Percentiles rank a stretch among this genome's conserved stretches.
These are phyloP conservation scores for Xestoiulus laeticollis DNA, from an alignment of 2,888 invertebrate genomes.

Conservation along the genomic window DNA sequence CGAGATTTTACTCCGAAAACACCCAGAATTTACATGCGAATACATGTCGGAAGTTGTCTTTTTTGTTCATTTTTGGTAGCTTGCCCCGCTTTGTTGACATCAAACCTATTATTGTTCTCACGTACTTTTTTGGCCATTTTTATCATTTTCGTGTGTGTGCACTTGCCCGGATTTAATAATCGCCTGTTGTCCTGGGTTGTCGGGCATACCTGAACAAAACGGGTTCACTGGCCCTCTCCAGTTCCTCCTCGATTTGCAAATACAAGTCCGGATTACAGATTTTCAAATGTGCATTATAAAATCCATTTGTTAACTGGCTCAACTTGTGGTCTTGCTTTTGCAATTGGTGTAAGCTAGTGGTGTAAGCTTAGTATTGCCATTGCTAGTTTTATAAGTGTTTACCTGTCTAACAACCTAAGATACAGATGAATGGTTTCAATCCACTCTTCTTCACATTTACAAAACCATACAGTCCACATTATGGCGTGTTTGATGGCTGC, in stretches of 20 bases:
- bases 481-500: too few relatives aligned
- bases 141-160: background rate
- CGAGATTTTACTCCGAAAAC: background rate
- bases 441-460: too few relatives aligned
- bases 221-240: slow-evolving; percentile 17
- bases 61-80: background rate
- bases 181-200: background rate
- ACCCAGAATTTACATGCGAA: slow-evolving; percentile 11
- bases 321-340: background rate
- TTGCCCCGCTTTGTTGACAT: background rate
- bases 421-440: too few relatives aligned
- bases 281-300: background rate
- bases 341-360: background rate
- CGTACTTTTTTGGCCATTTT: background rate
- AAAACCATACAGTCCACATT: background rate
- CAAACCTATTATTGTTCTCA: background rate
- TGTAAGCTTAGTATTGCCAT: too few relatives aligned
- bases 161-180: slow-evolving; percentile 9
- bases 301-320: background rate
- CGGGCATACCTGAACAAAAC: slow-evolving; percentile 4
- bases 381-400: background rate
- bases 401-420: background rate
- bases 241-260: background rate
- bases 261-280: background rate
- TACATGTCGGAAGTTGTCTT: slow-evolving; percentile 10